Conservation (phyloP, 1,140 invertebrate species). For the Papilio aristodemus region DNA sequence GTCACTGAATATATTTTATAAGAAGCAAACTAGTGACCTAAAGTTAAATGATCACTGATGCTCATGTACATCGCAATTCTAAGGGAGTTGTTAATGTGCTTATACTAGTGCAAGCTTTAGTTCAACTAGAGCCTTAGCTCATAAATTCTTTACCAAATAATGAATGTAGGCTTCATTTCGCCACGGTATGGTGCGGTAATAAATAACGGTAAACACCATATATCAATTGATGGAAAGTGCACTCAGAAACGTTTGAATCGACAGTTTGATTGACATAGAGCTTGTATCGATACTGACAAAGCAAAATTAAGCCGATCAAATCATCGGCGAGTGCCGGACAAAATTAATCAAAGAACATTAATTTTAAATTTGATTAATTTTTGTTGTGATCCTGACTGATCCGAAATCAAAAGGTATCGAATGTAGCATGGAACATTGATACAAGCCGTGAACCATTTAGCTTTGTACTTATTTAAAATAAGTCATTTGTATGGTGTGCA, state of each 20-base stretch:
- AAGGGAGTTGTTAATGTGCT: too few species aligned
- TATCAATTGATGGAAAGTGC: too few species aligned
- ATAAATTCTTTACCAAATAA: neutral
- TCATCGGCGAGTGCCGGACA: neutral
- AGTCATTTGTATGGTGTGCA: too few species aligned
- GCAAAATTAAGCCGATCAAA: conserved; percentile 16
- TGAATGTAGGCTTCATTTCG: neutral
- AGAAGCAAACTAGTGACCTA: neutral
- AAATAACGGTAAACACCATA: too few species aligned
- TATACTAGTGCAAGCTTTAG: too few species aligned
- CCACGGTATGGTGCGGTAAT: too few species aligned
- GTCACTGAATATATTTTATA: neutral
- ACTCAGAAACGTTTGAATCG: neutral
- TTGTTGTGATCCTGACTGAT: neutral
- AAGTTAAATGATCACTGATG: too few species aligned
- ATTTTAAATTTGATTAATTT: conserved; percentile 2
- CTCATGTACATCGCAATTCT: too few species aligned
- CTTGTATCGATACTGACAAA: too few species aligned
- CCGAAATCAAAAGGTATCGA: neutral
- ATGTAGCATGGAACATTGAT: neutral
- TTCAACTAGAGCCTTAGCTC: neutral
- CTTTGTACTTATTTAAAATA: too few species aligned
- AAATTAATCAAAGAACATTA: conserved; percentile 5
- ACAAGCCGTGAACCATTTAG: neutral
- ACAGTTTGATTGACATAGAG: too few species aligned